These are phyloP conservation scores for Acrobeloides nanus DNA, from an alignment of 2,888 invertebrate genomes.

Conservation along the genomic window DNA sequence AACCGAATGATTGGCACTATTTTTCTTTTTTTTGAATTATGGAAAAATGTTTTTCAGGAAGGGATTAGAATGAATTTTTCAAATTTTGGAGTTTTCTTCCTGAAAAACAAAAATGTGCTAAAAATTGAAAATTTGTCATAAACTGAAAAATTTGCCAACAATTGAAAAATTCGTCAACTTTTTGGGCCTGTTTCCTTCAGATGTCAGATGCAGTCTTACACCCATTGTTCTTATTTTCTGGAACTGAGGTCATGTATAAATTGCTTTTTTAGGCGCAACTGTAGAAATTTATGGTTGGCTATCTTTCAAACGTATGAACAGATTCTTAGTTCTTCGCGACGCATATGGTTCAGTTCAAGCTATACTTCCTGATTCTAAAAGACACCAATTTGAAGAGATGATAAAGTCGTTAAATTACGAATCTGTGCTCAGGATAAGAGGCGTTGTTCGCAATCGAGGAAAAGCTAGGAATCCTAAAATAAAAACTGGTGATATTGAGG, in stretches of 20 bases:
- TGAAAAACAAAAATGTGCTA: too few relatives aligned
- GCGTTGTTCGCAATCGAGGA: conserved; percentile 55
- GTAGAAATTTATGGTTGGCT: conserved; percentile 24
- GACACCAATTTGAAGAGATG: conserved; percentile 6
- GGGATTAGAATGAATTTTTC: too few relatives aligned
- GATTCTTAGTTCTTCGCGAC: conserved; percentile 77
- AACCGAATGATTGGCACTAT: too few relatives aligned
- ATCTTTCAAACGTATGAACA: conserved; percentile 62
- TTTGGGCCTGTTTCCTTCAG: too few relatives aligned
- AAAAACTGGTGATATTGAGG: conserved; percentile 72
- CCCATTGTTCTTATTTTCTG: not conserved
- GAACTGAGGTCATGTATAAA: not conserved
- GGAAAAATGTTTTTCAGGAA: too few relatives aligned
- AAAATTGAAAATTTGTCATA: too few relatives aligned
- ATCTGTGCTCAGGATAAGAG: conserved; percentile 36
- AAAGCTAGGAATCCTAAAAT: conserved; percentile 56
- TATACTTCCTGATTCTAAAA: conserved; percentile 8
- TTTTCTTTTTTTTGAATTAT: too few relatives aligned
- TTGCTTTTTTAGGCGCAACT: conserved; percentile 8
- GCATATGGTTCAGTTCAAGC: conserved; percentile 63
- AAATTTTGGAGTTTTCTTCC: too few relatives aligned
- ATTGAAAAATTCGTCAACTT: too few relatives aligned
- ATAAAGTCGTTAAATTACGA: conserved; percentile 35
- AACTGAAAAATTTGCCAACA: too few relatives aligned
- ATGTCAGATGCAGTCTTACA: too few relatives aligned